These are phyloP conservation scores for Frieseomelitta varia DNA, from an alignment of 1,140 invertebrate genomes.

Conservation along the genomic window DNA sequence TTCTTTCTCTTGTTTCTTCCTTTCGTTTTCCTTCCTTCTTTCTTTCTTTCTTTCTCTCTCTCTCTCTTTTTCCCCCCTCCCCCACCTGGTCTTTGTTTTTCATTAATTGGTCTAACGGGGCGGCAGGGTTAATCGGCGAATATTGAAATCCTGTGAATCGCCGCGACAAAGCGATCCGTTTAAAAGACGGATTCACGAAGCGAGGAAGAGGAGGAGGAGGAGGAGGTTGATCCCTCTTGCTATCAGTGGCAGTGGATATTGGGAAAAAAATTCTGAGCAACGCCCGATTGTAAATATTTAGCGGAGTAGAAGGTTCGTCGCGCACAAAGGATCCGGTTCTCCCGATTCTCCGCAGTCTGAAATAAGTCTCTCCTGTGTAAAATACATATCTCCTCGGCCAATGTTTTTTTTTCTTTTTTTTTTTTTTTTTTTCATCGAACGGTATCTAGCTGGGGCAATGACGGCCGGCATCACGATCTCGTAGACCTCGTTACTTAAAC, in stretches of 20 bases:
- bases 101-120: slow-evolving; percentile 25
- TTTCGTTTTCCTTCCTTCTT: too few species aligned
- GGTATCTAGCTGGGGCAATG: neutral
- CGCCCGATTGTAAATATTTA: neutral
- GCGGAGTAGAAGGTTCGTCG: neutral
- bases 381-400: neutral
- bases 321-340: neutral
- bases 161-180: slow-evolving; percentile 14
- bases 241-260: neutral
- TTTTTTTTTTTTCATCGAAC: too few species aligned
- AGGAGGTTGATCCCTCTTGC: neutral
- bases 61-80: neutral
- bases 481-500: slow-evolving; percentile 19
- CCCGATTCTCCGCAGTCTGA: neutral
- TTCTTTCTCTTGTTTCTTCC: neutral
- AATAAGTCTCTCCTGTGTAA: neutral
- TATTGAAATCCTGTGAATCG: neutral
- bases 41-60: neutral
- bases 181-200: slow-evolving; percentile 11
- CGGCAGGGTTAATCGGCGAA: slow-evolving; percentile 2
- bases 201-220: neutral
- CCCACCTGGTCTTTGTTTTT: neutral
- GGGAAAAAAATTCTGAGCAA: slow-evolving; percentile 9
- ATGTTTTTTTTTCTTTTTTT: neutral
- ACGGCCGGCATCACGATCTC: neutral